Evolutionary conservation across 2,113 vertebrate species (phyloP), one percentile per base, ranked within the genome.

Genomic region (Ictidomys tridecemlineatus): DNA sequence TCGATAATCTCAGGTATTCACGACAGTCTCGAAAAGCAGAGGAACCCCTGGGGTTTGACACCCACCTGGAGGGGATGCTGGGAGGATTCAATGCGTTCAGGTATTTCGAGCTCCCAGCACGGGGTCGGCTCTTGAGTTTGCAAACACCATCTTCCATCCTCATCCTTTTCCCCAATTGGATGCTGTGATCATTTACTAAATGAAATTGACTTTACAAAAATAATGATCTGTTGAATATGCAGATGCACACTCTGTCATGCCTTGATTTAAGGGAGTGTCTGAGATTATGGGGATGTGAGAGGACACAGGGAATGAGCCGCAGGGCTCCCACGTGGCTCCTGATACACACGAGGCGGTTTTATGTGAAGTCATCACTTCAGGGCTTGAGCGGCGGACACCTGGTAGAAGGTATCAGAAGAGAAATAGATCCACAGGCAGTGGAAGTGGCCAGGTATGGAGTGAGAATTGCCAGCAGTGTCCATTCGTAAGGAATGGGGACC

Each of bases 181-280:
- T 61, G 51, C 32, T 58, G 4, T 18, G 10, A 74, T 22, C 69
- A 58, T 22, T 22, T 83, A 20, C 63, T 56, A 78, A 77, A 65
- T 28, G 37, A 6, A 58, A 37, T 89, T 89, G 67, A 39, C 42
- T 58, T 58, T 58, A 58, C 73, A 67, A 73, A 51, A 85, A 85
- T 16, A 67, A 72, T 39, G 30, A 48, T 65, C 22, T 67, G 18
- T 84, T 26, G 7, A 56, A 63, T 39, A 20, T 28, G 45, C 69
- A 77, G 18, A 26, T 72, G 83, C 86, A 77, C 58, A 77, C 58
- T 76, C 87, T 24, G 34, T 39, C 22, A 3, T 42, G n/a, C 72
- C 70, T 88, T 39, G 45, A 84, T 79, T 24, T 70, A 80, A 93
- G 56, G 72, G 72, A 67, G 28, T 84, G 83, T 78, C 39, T 88